Conservation (phyloP, 2,888 invertebrate genomes). For the Sthenelais limicola region DNA sequence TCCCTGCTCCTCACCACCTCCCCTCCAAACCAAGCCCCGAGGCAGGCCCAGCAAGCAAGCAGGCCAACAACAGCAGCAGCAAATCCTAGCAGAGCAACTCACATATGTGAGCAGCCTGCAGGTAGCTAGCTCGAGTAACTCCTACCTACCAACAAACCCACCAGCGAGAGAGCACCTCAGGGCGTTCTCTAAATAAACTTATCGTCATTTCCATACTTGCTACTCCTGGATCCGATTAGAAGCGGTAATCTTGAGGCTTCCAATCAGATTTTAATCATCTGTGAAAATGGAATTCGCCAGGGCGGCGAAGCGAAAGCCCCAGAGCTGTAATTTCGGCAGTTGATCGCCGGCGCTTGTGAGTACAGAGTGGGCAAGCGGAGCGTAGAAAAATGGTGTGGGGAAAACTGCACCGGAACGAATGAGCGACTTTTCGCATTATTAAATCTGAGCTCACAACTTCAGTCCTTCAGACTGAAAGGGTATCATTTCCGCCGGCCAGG, state of each 20-base stretch:
- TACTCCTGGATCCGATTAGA: constrained; percentile 22
- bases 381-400: neutral
- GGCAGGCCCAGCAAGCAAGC: no score
- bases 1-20: no score
- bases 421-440: constrained; percentile 28
- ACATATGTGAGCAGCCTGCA: no score
- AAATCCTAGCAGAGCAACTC: no score
- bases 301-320: constrained; percentile 21
- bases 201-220: constrained; percentile 36
- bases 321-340: constrained; percentile 22
- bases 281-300: constrained; percentile 33
- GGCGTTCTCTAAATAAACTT: constrained; percentile 33
- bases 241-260: constrained; percentile 38
- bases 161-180: no score
- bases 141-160: no score
- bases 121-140: no score
- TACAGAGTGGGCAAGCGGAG: neutral
- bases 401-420: constrained; percentile 18
- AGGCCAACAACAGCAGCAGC: no score
- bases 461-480: constrained; percentile 17
- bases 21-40: no score
- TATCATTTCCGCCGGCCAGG: constrained; percentile 32
- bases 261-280: constrained; percentile 38
- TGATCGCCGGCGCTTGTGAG: neutral
- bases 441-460: constrained; percentile 15